phyloP scores from a whole-genome alignment of 2,888 invertebrate genomes.

The Drosophila bunnanda region DNA sequence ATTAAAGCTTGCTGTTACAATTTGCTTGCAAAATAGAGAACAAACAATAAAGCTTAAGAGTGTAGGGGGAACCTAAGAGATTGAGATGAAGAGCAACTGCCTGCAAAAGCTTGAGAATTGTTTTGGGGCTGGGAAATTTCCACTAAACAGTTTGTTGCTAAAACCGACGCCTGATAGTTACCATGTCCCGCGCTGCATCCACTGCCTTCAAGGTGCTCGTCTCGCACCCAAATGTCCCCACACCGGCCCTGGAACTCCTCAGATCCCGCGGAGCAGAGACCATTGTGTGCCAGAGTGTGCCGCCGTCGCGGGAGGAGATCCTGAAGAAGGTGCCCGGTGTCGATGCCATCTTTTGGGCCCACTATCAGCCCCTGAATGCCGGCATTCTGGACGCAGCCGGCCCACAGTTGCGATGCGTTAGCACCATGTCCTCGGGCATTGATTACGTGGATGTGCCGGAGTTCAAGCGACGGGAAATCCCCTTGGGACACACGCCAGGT shows the following conservation, averaged over 20 bases:
- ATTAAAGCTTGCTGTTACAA: constrained; percentile 8
- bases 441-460: constrained; percentile 92
- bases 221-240: constrained; percentile 89
- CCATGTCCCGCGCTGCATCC: constrained; percentile 51
- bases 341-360: constrained; percentile 84
- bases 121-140: constrained; percentile 4
- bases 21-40: constrained; percentile 4
- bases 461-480: constrained; percentile 89
- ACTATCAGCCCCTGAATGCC: constrained; percentile 80
- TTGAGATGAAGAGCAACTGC: background rate
- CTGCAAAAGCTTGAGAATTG: constrained; percentile 49
- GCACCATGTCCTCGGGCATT: constrained; percentile 94
- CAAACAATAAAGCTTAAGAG: constrained; percentile 32
- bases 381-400: constrained; percentile 85
- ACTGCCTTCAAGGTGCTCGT: constrained; percentile 86
- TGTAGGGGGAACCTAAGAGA: constrained; percentile 3
- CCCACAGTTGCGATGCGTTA: constrained; percentile 89
- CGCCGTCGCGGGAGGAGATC: constrained; percentile 80
- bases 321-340: constrained; percentile 79
- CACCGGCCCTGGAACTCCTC: constrained; percentile 87
- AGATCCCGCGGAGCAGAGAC: constrained; percentile 85
- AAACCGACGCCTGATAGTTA: constrained; percentile 25
- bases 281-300: constrained; percentile 78
- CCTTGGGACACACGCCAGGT: constrained; percentile 91
- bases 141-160: background rate